These are phyloP conservation scores for Scyliorhinus canicula DNA, from an alignment of 2,797 vertebrate species.

Conservation along the genomic window DNA sequence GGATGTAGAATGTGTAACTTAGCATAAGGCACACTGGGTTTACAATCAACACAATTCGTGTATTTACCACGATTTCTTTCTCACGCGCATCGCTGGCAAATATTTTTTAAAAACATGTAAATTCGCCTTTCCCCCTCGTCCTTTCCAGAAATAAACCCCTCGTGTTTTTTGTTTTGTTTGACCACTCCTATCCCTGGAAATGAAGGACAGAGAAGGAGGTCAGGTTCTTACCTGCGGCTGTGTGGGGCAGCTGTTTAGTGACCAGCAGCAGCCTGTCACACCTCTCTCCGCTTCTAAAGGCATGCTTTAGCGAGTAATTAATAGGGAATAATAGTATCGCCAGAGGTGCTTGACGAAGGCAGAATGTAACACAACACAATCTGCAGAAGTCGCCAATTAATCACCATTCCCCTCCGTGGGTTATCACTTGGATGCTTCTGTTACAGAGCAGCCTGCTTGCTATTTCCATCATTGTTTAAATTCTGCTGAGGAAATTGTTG, in stretches of 20 bases:
- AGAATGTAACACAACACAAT: constrained; percentile 46
- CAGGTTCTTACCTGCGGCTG: constrained; percentile 57
- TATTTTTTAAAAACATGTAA: constrained; percentile 15
- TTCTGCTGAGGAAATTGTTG: not conserved
- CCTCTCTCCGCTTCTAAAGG: constrained; percentile 54
- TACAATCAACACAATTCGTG: not conserved
- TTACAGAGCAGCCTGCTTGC: not conserved
- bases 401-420: constrained; percentile 48
- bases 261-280: constrained; percentile 59
- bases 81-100: not conserved
- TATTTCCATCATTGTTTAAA: constrained; percentile 3
- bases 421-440: constrained; percentile 42
- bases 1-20: not conserved
- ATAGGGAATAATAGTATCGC: constrained; percentile 59
- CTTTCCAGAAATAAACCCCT: constrained; percentile 56
- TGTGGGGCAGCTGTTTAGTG: constrained; percentile 65
- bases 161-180: constrained; percentile 56
- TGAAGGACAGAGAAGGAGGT: constrained; percentile 60
- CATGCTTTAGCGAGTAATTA: constrained; percentile 58
- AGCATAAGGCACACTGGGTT: not conserved
- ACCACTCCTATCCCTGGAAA: constrained; percentile 61
- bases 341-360: constrained; percentile 52
- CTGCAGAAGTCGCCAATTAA: constrained; percentile 50
- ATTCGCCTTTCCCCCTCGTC: not conserved
- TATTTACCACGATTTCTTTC: not conserved